phyloP scores from a whole-genome alignment of 1,140 invertebrate genomes.

The Heliconius himera region DNA sequence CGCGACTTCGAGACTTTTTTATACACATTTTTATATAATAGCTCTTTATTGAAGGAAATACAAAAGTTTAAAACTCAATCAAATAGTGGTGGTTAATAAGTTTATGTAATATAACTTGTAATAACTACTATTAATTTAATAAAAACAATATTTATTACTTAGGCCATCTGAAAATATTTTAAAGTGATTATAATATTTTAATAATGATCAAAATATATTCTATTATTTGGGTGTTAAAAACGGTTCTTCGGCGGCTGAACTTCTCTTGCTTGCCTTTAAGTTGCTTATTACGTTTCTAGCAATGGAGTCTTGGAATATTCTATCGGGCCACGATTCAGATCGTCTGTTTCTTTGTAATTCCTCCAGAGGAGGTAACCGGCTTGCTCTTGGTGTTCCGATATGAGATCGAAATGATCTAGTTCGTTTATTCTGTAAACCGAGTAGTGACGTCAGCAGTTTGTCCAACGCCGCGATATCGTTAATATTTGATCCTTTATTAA shows the following conservation, averaged over 20 bases:
- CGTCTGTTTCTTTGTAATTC: conserved; percentile 49
- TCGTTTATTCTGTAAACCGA: conserved; percentile 61
- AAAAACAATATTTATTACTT: neutral
- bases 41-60: too few relatives aligned
- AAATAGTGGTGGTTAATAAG: too few relatives aligned
- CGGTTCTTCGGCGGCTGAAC: conserved; percentile 57
- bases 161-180: neutral
- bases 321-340: conserved; percentile 69
- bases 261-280: conserved; percentile 59
- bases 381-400: conserved; percentile 61
- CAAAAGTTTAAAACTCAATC: too few relatives aligned
- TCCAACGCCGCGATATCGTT: conserved; percentile 75
- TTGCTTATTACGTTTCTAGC: conserved; percentile 65
- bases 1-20: too few relatives aligned
- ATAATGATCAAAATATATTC: neutral
- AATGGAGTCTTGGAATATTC: conserved; percentile 65
- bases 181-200: neutral
- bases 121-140: neutral
- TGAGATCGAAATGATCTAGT: conserved; percentile 65
- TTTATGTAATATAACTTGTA: neutral
- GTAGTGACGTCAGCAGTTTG: conserved; percentile 71
- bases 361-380: conserved; percentile 51
- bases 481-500: conserved; percentile 48
- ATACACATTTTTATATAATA: too few relatives aligned
- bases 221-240: conserved; percentile 65